Conservation (phyloP, 2,888 invertebrate genomes). For the Hyposoter dolosus region DNA sequence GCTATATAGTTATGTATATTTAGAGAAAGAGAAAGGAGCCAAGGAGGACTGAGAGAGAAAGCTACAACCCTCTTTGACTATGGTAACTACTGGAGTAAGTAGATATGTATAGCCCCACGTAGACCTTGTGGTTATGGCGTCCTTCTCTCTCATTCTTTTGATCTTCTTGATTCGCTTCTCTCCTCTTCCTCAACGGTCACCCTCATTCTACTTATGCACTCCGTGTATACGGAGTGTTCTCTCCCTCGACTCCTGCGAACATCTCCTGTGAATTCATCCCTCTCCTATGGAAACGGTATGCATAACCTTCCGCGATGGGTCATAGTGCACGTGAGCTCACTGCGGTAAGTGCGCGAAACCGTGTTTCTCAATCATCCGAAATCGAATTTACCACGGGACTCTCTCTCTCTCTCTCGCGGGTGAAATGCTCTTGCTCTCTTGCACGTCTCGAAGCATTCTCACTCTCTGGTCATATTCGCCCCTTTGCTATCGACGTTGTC, state of each 20-base stretch:
- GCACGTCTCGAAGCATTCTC: constrained; percentile 24
- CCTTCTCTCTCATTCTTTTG: constrained; percentile 49
- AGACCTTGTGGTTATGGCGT: constrained; percentile 58
- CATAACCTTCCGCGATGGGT: constrained; percentile 11
- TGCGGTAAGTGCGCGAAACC: constrained; percentile 42
- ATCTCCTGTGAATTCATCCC: constrained; percentile 33
- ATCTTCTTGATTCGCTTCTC: constrained; percentile 37
- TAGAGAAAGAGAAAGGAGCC: constrained; percentile 16
- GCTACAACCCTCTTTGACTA: constrained; percentile 65
- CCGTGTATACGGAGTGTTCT: neutral
- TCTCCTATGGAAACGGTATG: constrained; percentile 15
- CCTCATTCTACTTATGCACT: constrained; percentile 41
- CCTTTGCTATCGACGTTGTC: constrained; percentile 17
- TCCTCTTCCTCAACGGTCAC: neutral
- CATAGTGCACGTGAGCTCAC: constrained; percentile 53
- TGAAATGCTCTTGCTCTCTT: constrained; percentile 2
- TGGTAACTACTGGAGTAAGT: constrained; percentile 67
- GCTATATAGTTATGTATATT: constrained; percentile 24
- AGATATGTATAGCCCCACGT: constrained; percentile 51
- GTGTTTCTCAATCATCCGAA: constrained; percentile 70
- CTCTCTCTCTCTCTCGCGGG: constrained; percentile 24
- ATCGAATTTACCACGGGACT: constrained; percentile 71
- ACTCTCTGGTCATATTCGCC: constrained; percentile 8
- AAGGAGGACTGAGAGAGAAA: constrained; percentile 39
- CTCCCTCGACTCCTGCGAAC: constrained; percentile 5